Percentiles rank a stretch among this genome's conserved stretches.
Conservation (phyloP, 2,888 invertebrate genomes). For the Amphiduros pacificus region DNA sequence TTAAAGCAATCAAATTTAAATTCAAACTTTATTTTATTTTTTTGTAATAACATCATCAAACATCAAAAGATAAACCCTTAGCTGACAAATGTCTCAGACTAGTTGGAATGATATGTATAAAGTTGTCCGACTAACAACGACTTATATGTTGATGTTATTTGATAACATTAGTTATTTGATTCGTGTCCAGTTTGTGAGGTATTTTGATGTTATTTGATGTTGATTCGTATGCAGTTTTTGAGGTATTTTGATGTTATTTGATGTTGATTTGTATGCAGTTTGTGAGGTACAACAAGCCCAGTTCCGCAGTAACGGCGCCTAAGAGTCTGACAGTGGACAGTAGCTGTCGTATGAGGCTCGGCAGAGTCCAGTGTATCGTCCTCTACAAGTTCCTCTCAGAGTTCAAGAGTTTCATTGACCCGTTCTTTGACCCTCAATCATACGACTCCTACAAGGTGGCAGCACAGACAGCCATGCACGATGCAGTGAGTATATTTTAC, state of each 20-base stretch:
- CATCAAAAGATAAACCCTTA: no score
- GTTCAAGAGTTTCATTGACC: constrained; percentile 56
- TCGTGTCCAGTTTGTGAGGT: constrained; percentile 29
- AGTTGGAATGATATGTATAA: no score
- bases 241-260: not conserved
- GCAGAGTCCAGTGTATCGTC: constrained; percentile 73
- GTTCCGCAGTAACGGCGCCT: constrained; percentile 33
- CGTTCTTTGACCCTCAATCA: constrained; percentile 53
- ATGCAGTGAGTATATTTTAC: constrained; percentile 24
- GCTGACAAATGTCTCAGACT: no score
- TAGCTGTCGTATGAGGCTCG: constrained; percentile 71
- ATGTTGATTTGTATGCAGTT: constrained; percentile 25
- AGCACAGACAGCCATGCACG: constrained; percentile 29
- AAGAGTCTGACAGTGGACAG: constrained; percentile 65
- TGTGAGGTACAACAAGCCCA: constrained; percentile 55
- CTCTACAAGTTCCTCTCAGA: constrained; percentile 63
- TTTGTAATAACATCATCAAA: no score
- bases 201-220: not conserved
- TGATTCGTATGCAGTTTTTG: constrained; percentile 28
- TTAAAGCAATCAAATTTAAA: no score
- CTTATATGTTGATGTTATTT: not conserved
- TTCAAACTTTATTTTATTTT: no score
- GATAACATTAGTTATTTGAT: no score
- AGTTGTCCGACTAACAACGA: no score
- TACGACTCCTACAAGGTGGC: constrained; percentile 41